Evolutionary conservation across 2,113 vertebrate species (phyloP).

Genomic region (Notothenia rossii): DNA sequence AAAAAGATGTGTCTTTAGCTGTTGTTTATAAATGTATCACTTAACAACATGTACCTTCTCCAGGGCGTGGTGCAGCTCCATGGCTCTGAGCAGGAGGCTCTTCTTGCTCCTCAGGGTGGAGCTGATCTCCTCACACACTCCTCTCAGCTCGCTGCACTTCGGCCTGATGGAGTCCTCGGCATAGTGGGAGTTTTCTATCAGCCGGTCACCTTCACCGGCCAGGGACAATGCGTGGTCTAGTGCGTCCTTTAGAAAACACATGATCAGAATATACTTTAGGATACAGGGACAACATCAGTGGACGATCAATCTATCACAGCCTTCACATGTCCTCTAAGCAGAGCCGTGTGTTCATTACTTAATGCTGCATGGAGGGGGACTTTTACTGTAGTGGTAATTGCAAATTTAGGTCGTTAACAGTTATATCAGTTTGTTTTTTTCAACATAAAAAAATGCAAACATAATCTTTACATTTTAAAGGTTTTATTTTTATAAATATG

Average conservation of each 20-base stretch:
- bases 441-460: too few species aligned
- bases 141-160: constrained; percentile 91
- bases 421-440: too few species aligned
- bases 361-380: background rate
- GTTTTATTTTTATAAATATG: too few species aligned
- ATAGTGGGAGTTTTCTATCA: constrained; percentile 92
- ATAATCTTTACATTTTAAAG: too few species aligned
- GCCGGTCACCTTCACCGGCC: constrained; percentile 84
- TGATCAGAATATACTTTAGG: background rate
- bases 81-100: constrained; percentile 85
- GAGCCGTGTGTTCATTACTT: background rate
- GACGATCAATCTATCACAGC: background rate
- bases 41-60: constrained; percentile 86
- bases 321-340: background rate
- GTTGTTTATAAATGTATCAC: too few species aligned
- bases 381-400: background rate
- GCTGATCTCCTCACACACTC: constrained; percentile 84
- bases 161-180: constrained; percentile 95
- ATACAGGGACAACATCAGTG: background rate
- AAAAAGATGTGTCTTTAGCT: too few species aligned
- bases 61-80: constrained; percentile 91
- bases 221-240: constrained; percentile 86
- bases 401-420: too few species aligned
- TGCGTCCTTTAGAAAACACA: constrained; percentile 81
- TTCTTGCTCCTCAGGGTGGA: constrained; percentile 81